Evolutionary conservation across 2,888 invertebrate genomes (phyloP).

Genomic region (Eurois occulta): DNA sequence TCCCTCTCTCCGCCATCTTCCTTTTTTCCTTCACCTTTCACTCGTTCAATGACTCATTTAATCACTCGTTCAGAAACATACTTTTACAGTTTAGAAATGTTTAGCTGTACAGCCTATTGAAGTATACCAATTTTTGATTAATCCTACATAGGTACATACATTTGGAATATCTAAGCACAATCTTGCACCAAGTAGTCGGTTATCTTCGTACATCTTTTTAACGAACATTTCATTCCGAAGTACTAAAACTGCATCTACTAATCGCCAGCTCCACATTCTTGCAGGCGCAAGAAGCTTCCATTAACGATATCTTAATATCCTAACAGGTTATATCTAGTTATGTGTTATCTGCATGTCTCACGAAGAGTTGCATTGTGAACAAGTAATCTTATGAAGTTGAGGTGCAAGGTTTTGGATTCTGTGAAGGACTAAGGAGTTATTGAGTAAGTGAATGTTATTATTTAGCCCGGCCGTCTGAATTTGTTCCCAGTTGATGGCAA

Average conservation of each 20-base stretch:
- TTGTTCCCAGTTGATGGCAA: not conserved
- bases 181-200: not conserved
- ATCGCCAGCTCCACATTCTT: constrained; percentile 6
- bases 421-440: not conserved
- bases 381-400: constrained; percentile 11
- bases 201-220: not conserved
- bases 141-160: not conserved
- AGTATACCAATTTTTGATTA: not conserved
- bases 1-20: not conserved
- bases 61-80: no score
- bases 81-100: no score
- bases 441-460: not conserved
- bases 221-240: not conserved
- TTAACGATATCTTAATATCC: constrained; percentile 57
- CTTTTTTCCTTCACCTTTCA: not conserved
- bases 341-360: constrained; percentile 13
- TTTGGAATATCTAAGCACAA: not conserved
- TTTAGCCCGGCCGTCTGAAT: not conserved
- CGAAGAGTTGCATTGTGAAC: constrained; percentile 15
- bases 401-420: not conserved
- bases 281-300: constrained; percentile 37
- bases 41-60: not conserved
- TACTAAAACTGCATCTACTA: constrained; percentile 2
- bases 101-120: not conserved
- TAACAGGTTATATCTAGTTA: constrained; percentile 14